Evolutionary conservation across 1,140 invertebrate genomes (phyloP), one percentile per base, ranked within the genome.

Genomic region (Mesaphorura yosii): DNA sequence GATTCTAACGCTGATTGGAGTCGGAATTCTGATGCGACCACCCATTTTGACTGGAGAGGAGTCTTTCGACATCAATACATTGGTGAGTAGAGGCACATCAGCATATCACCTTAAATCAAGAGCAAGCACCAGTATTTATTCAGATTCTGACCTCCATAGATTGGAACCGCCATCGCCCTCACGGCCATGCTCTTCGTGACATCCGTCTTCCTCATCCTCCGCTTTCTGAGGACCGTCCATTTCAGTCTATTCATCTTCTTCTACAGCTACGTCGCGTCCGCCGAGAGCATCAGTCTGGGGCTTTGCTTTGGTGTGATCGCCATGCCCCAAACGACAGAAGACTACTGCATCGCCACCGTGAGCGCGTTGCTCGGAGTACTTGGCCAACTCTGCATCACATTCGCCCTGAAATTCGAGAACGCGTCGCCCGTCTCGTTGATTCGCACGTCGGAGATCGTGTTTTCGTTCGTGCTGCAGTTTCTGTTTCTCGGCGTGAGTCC

Each of bases 41-140:
- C 51, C 57, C 6, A 45, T 54, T 20, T 26, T 58, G 2, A 58
- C 52, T 1, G 57, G 57, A 29, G 3, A 14, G 17, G 17, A 7
- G 6, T 42, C 40, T 19, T 7, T 42, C 40, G 40, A 42, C 23
- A 22, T 6, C 40, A 17, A 7, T 42, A 42, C 17, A 19, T 19
- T 42, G 7, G 40, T 42, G 23, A 42, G 40, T 17, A 42, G 6
- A 7, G 29, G n/a, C 6, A 17, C 12, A 12, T 37, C 34, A 37
- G 12, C 12, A 12, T 12, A 12, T 12, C 34, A 37, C 17, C 12
- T 37, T 37, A 37, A 12, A 12, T 17, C 17, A 37, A 37, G 12
- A 12, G 17, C 34, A 12, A 37, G 17, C n/a, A n/a, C n/a, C n/a
- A 37, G 17, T 37, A 37, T 37, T 37, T 37, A 37, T 37, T 37